Base-by-base conservation (phyloP, 2,888 invertebrate species). In the Caradrina clavipalpis region DNA sequence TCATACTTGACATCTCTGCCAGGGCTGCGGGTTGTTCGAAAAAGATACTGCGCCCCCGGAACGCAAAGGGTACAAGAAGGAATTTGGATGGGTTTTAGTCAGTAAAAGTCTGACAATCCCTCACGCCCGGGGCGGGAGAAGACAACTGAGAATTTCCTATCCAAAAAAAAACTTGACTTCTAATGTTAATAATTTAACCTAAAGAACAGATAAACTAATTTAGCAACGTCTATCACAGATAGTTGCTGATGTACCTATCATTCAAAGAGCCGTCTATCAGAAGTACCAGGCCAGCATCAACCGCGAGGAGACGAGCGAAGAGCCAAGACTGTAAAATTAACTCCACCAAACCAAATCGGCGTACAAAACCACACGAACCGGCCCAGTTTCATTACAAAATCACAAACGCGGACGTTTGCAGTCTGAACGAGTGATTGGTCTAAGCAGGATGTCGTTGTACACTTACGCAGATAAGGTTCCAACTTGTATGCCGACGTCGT, bases 361-460 rank as follows among this genome's bases (percentile, higher is more conserved):
- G 49, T 55, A 58, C 69, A 78, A 69, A 77, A 75, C 79, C 78
- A 74, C 74, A 75, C 47, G 31, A 8, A 45, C 59, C 50, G 59
- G 54, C 73, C 70, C 57, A 71, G 77, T 66, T 80, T 58, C 70
- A 73, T 71, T 63, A 50, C 69, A 71, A 80, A 80, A 80, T 77
- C 73, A 77, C 77, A 71, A 75, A 75, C 56, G 61, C 66, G 70
- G 60, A 70, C 77, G 66, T 72, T 78, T 75, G 76, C 74, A 74
- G 76, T 80, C 67, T 45, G 60, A 45, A 54, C 49, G 5, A 58
- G 69, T 73, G 72, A 74, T 83, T 74, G 74, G 68, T 73, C 73
- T 89, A 90, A 90, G 89, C 88, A 90, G 91, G 93, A 92, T 89
- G 90, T 86, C 78, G 86, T 87, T 86, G 22, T 47, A 42, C 58